phyloP scores from a whole-genome alignment of 2,797 vertebrate genomes.

The Sebastes hopkinsi region DNA sequence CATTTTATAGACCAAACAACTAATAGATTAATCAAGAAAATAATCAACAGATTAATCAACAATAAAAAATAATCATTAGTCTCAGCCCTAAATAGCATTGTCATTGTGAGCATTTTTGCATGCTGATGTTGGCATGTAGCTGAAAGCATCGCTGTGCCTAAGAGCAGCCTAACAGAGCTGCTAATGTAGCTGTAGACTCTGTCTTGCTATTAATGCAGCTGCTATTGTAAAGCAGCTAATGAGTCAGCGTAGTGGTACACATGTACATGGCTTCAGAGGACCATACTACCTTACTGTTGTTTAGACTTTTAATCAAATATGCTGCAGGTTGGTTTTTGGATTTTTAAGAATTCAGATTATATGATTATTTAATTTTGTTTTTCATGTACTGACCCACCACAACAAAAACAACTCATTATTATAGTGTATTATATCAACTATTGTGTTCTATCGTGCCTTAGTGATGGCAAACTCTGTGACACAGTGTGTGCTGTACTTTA shows the following conservation, averaged over 20 bases:
- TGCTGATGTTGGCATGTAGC: neutral
- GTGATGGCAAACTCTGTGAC: constrained; percentile 26
- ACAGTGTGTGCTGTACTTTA: constrained; percentile 22
- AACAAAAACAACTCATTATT: neutral
- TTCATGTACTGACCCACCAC: neutral
- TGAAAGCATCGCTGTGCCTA: neutral
- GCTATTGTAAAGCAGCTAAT: neutral
- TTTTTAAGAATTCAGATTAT: neutral
- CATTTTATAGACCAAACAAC: no score
- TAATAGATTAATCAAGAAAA: no score
- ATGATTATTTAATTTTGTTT: neutral
- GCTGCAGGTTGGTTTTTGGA: neutral
- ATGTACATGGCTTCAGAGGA: neutral
- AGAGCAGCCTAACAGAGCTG: neutral
- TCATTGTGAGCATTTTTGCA: neutral
- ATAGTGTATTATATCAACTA: neutral
- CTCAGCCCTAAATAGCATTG: no score
- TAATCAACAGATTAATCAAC: no score
- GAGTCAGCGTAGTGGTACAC: neutral
- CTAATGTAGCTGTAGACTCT: neutral
- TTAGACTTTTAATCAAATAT: neutral
- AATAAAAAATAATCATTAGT: no score
- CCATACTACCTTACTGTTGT: neutral
- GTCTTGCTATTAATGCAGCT: neutral
- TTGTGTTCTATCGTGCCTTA: neutral